phyloP scores from a whole-genome alignment of 2,888 invertebrate species.

The Thymelicus sylvestris region DNA sequence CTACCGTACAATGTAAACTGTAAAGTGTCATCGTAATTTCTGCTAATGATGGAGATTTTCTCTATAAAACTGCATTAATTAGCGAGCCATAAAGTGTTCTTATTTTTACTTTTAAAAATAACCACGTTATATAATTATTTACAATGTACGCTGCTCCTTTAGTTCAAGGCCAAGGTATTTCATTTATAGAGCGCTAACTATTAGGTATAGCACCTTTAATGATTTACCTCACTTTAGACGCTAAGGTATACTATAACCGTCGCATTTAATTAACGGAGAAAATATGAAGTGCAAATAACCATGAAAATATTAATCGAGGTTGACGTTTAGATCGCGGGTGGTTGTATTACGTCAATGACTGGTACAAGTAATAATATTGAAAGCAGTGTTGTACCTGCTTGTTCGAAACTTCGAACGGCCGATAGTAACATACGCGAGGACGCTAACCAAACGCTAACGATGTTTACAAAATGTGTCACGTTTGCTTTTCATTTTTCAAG shows the following conservation, averaged over 20 bases:
- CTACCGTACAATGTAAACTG: too few relatives aligned
- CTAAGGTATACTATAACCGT: neutral
- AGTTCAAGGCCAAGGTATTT: slow-evolving; percentile 10
- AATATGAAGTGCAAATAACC: slow-evolving; percentile 7
- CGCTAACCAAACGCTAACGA: slow-evolving; percentile 64
- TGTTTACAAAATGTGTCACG: slow-evolving; percentile 77
- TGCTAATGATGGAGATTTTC: too few relatives aligned
- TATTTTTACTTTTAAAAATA: neutral
- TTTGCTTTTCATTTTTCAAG: slow-evolving; percentile 56
- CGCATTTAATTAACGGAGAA: slow-evolving; percentile 4
- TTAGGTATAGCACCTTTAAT: neutral
- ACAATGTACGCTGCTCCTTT: neutral
- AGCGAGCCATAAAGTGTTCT: neutral
- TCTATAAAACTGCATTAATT: too few relatives aligned
- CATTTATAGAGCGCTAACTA: neutral
- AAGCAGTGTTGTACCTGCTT: slow-evolving; percentile 44
- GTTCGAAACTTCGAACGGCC: slow-evolving; percentile 34
- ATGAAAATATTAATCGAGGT: slow-evolving; percentile 14
- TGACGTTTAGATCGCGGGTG: slow-evolving; percentile 11
- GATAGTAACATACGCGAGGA: slow-evolving; percentile 44
- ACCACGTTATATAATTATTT: too few relatives aligned
- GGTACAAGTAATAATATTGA: slow-evolving; percentile 39
- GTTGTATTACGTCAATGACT: slow-evolving; percentile 27
- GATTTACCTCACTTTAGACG: neutral
- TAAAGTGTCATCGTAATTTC: too few relatives aligned